phyloP scores from a whole-genome alignment of 2,888 invertebrate genomes.

The Troglohyphantes excavatus region DNA sequence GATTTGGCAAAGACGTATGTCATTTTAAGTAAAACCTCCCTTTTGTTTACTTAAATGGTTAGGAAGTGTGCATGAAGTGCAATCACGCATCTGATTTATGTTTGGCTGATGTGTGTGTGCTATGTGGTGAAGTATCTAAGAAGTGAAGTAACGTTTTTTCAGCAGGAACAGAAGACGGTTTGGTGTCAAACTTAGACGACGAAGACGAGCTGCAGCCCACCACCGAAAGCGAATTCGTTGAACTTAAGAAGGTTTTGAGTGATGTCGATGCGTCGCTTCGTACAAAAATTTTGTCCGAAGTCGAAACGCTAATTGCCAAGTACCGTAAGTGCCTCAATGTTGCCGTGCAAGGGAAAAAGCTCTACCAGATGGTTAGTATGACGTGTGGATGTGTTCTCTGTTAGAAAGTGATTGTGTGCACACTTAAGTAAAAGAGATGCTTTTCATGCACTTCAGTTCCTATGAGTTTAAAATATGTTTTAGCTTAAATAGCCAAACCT shows the following conservation, averaged over 20 bases:
- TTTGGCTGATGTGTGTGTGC: constrained; percentile 45
- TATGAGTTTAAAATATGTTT: not conserved
- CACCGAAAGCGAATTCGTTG: constrained; percentile 61
- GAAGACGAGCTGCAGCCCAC: constrained; percentile 65
- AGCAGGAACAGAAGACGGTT: constrained; percentile 77
- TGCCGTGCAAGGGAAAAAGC: constrained; percentile 73
- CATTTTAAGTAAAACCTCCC: too few species aligned
- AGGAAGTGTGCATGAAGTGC: constrained; percentile 40
- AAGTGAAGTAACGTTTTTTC: constrained; percentile 69
- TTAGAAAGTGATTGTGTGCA: not conserved
- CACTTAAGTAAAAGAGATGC: constrained; percentile 2
- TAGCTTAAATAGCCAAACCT: constrained; percentile 28
- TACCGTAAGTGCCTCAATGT: constrained; percentile 78
- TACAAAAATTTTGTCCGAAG: constrained; percentile 74
- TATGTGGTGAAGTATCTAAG: constrained; percentile 51
- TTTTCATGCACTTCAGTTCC: constrained; percentile 40
- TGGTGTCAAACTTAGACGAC: constrained; percentile 68
- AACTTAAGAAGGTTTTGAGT: constrained; percentile 68
- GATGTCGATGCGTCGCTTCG: constrained; percentile 73
- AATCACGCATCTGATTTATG: constrained; percentile 9
- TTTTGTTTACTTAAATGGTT: too few species aligned
- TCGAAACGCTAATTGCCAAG: constrained; percentile 76
- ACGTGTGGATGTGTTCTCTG: not conserved
- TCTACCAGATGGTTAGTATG: constrained; percentile 76
- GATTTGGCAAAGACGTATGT: too few species aligned